Evolutionary conservation across 1,140 invertebrate genomes (phyloP).

Genomic region (Drosophila nasuta): DNA sequence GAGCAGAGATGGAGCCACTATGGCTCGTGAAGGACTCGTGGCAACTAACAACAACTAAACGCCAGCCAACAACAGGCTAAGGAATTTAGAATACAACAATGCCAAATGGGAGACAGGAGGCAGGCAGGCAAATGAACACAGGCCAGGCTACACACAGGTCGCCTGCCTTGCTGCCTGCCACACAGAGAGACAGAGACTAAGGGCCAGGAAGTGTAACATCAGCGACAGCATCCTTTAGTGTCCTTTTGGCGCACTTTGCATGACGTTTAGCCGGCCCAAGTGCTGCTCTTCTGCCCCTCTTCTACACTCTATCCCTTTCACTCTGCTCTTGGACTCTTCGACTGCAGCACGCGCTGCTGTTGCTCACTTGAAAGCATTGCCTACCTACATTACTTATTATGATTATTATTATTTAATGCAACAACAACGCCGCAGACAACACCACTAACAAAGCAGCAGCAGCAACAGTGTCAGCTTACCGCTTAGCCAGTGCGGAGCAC

Average conservation of each 20-base stretch:
- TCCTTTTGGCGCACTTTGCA: constrained; percentile 77
- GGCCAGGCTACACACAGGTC: not conserved
- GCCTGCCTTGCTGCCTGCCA: not conserved
- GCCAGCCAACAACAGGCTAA: constrained; percentile 54
- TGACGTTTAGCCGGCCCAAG: constrained; percentile 72
- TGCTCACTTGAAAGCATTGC: constrained; percentile 58
- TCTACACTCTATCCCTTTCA: not conserved
- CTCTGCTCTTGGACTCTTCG: not conserved
- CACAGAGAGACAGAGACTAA: not conserved
- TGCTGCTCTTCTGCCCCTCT: constrained; percentile 14
- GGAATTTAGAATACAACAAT: constrained; percentile 71
- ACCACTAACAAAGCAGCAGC: constrained; percentile 43
- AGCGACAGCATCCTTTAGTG: constrained; percentile 79
- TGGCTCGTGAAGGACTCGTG: constrained; percentile 33
- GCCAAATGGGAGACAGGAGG: constrained; percentile 44
- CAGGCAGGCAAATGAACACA: not conserved
- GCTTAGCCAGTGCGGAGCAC: constrained; percentile 46
- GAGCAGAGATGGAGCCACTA: constrained; percentile 28
- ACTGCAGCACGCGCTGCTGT: constrained; percentile 51
- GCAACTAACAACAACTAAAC: constrained; percentile 46
- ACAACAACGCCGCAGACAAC: constrained; percentile 56
- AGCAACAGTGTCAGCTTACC: constrained; percentile 65
- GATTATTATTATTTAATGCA: constrained; percentile 81
- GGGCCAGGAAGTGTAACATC: constrained; percentile 76
- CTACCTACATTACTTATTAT: constrained; percentile 78